phyloP scores from a whole-genome alignment of 2,797 vertebrate genomes.

The Coluber constrictor region DNA sequence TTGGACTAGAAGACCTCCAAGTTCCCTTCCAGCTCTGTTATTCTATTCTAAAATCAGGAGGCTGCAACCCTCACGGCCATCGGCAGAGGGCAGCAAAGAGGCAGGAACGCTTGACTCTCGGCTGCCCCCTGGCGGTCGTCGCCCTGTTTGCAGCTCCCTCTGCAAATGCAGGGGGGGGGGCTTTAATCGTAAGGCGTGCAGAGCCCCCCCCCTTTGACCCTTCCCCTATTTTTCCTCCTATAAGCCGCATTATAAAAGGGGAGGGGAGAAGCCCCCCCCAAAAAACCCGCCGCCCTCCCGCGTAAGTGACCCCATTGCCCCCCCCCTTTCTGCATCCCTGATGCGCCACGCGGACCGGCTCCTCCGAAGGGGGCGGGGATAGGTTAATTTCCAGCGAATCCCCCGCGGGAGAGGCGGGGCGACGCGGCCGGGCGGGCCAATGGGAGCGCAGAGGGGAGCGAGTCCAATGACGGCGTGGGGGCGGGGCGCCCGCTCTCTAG shows the following conservation, averaged over 20 bases:
- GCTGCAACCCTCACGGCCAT: neutral
- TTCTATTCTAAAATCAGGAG: too few relatives aligned
- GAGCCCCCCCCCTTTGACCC: neutral
- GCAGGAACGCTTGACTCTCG: neutral
- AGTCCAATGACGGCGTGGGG: fast-evolving
- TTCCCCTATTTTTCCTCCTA: too few relatives aligned
- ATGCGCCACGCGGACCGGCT: neutral
- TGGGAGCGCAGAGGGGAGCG: neutral
- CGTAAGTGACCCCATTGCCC: fast-evolving
- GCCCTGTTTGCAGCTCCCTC: neutral
- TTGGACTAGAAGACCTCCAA: too few relatives aligned
- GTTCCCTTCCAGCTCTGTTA: too few relatives aligned
- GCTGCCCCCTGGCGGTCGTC: neutral
- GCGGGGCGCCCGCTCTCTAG: neutral
- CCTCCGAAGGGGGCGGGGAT: neutral
- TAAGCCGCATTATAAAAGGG: neutral
- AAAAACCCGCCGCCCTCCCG: neutral
- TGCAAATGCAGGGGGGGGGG: neutral
- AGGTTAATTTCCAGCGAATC: neutral
- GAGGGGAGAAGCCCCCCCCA: neutral
- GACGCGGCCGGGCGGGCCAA: neutral
- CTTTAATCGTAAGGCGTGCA: neutral
- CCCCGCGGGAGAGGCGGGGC: neutral
- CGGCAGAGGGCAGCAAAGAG: neutral
- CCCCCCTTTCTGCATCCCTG: neutral